Conservation (phyloP, 2,797 vertebrate species). For the Falco berigora region DNA sequence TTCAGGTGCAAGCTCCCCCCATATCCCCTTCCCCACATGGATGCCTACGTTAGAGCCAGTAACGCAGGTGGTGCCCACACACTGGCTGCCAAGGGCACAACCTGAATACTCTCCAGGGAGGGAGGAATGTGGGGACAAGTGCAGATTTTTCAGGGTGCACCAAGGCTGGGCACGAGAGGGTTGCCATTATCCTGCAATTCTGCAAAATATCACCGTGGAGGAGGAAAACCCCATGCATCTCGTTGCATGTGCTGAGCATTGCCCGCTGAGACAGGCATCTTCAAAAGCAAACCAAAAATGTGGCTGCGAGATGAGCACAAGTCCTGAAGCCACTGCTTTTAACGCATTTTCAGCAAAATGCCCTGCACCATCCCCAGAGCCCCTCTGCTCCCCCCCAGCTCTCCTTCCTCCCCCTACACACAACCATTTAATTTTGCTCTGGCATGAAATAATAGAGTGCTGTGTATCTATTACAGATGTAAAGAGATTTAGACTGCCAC, state of each 20-base stretch:
- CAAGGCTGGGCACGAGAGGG: background rate
- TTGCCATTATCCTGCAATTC: background rate
- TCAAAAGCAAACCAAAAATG: background rate
- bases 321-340: background rate
- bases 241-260: background rate
- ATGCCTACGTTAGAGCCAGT: background rate
- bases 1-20: background rate
- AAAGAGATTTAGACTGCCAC: slow-evolving; percentile 79
- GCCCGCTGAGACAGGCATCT: background rate
- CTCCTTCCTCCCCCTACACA: slow-evolving; percentile 2
- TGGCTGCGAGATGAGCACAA: background rate
- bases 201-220: background rate
- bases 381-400: background rate
- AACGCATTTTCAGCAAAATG: slow-evolving; percentile 51
- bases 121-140: background rate
- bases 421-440: slow-evolving; percentile 78
- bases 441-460: slow-evolving; percentile 79
- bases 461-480: slow-evolving; percentile 82
- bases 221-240: background rate
- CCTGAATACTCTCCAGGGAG: background rate
- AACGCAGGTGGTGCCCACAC: background rate
- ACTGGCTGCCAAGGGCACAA: rapidly evolving
- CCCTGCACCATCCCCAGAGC: background rate
- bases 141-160: background rate
- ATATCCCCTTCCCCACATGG: rapidly evolving